A percentile compares a stretch with the other conserved stretches of the same genome.
Conservation (phyloP, 1,140 invertebrate genomes). For the Drosophila athabasca region DNA sequence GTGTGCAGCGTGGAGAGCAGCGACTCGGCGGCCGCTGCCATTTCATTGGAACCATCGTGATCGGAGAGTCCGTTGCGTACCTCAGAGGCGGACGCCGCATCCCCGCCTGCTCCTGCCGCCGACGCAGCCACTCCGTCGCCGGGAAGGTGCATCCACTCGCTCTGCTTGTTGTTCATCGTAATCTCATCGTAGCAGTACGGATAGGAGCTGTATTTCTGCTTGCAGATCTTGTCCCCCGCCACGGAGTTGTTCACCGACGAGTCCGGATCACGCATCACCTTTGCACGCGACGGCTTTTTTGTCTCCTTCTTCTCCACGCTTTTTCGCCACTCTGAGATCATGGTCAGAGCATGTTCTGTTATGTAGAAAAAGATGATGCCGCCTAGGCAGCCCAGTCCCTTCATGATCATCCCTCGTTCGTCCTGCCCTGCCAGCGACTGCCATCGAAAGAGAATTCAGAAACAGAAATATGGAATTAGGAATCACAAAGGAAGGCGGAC, state of each 20-base stretch:
- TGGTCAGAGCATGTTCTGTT: conserved; percentile 91
- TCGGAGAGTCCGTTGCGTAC: conserved; percentile 68
- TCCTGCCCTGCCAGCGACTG: conserved; percentile 72
- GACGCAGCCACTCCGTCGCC: conserved; percentile 35
- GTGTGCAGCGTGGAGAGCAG: conserved; percentile 73
- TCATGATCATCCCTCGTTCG: conserved; percentile 88
- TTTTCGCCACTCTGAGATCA: conserved; percentile 92
- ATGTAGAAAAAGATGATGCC: conserved; percentile 95
- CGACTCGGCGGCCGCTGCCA: conserved; percentile 69
- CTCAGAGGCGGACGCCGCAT: conserved; percentile 61
- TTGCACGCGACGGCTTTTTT: conserved; percentile 85
- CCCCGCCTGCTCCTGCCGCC: conserved; percentile 68
- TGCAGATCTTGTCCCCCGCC: conserved; percentile 89
- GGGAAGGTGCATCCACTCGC: conserved; percentile 84
- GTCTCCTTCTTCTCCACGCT: conserved; percentile 85
- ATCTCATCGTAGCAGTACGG: conserved; percentile 93
- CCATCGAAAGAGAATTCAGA: neutral
- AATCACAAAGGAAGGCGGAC: neutral
- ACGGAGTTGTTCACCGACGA: conserved; percentile 85
- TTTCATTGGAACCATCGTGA: conserved; percentile 52
- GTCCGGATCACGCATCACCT: conserved; percentile 87
- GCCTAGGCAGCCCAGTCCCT: conserved; percentile 91
- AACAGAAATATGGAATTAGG: neutral
- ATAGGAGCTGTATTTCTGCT: conserved; percentile 93
- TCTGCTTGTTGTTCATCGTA: conserved; percentile 88